Conservation (phyloP, 53 echinoderm and acorn worm genomes). For the Zoroaster sp. region DNA sequence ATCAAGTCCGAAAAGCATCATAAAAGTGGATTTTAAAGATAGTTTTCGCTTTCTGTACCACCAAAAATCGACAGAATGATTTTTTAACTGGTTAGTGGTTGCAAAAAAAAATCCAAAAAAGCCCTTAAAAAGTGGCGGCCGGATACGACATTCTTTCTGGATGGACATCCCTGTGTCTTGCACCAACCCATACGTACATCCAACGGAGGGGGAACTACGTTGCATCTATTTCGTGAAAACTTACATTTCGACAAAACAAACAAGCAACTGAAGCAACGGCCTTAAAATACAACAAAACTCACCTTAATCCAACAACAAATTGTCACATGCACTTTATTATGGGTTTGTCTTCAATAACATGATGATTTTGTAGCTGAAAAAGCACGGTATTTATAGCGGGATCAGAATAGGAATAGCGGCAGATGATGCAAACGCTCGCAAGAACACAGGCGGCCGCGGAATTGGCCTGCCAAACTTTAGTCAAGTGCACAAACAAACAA, state of each 20-base stretch:
- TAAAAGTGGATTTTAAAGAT: not conserved
- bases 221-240: slow-evolving; percentile 11
- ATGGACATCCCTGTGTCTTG: not conserved
- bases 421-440: not conserved
- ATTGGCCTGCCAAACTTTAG: not conserved
- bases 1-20: too few relatives aligned
- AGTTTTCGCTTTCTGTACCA: not conserved
- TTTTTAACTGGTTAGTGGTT: too few relatives aligned
- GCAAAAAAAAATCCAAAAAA: not conserved
- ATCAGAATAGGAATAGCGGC: not conserved
- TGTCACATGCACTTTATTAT: not conserved
- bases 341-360: not conserved
- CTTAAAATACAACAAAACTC: not conserved
- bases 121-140: too few relatives aligned
- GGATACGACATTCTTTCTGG: not conserved
- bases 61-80: not conserved
- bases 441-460: not conserved
- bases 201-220: too few relatives aligned
- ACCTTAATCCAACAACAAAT: not conserved
- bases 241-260: not conserved
- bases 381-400: not conserved
- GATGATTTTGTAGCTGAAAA: not conserved
- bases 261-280: not conserved
- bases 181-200: too few relatives aligned
- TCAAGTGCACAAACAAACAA: slow-evolving; percentile 1